A percentile compares a stretch with the other conserved stretches of the same genome.
Conservation (phyloP, 2,888 invertebrate genomes). For the Mimumesa dahlbomi region DNA sequence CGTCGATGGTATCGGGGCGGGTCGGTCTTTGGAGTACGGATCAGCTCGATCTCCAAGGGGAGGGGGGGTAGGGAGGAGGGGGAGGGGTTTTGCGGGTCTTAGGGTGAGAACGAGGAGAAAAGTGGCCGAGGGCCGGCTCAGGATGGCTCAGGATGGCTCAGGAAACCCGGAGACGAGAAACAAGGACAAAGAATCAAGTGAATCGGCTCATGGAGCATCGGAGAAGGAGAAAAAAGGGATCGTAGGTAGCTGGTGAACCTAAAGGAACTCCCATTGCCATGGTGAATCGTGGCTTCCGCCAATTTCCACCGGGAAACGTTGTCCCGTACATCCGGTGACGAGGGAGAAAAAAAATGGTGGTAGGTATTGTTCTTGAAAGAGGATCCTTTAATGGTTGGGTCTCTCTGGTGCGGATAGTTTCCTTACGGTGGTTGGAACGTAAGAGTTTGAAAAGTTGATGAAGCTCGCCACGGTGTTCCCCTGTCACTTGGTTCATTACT, state of each 20-base stretch:
- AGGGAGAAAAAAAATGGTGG: slow-evolving; percentile 9
- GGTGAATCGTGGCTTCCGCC: slow-evolving; percentile 26
- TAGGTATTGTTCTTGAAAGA: slow-evolving; percentile 20
- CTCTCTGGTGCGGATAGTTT: slow-evolving; percentile 5
- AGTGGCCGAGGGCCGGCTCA: slow-evolving; percentile 4
- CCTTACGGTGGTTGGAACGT: neutral
- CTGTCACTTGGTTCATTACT: neutral
- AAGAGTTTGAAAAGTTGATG: slow-evolving; percentile 1
- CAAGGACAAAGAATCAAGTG: too few species aligned
- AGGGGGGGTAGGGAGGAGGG: too few species aligned
- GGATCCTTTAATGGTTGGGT: slow-evolving; percentile 19
- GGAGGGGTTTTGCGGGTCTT: slow-evolving; percentile 31
- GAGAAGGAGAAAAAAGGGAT: neutral
- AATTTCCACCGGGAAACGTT: slow-evolving; percentile 31
- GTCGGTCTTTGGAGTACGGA: slow-evolving; percentile 22
- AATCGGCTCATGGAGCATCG: neutral
- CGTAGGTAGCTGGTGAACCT: neutral
- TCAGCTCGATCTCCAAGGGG: slow-evolving; percentile 29
- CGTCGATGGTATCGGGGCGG: slow-evolving; percentile 59
- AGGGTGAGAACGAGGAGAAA: slow-evolving; percentile 1
- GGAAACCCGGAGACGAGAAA: neutral
- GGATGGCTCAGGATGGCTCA: slow-evolving; percentile 19
- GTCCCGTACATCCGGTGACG: slow-evolving; percentile 6
- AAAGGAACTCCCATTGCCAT: slow-evolving; percentile 16
- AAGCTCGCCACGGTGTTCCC: neutral